Evolutionary conservation across 2,797 vertebrate species (phyloP).

Genomic region (Leuciscus waleckii): DNA sequence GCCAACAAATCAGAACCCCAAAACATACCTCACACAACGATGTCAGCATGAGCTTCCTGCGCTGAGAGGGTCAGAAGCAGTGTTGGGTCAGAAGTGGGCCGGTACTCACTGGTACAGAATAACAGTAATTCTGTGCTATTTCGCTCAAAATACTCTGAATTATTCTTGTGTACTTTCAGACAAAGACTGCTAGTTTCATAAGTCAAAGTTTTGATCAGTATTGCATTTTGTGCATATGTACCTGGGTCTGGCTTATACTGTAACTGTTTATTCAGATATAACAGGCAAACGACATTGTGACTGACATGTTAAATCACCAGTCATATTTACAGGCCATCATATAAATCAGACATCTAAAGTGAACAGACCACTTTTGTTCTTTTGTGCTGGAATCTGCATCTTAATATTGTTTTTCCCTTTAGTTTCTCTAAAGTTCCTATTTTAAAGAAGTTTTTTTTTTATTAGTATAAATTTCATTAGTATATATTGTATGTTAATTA

Average conservation of each 20-base stretch:
- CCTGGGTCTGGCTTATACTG: not conserved
- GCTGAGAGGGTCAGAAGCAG: not conserved
- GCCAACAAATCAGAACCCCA: slow-evolving; percentile 61
- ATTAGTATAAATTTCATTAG: not conserved
- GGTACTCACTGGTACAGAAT: not conserved
- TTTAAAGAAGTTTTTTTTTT: not conserved
- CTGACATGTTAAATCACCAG: not conserved
- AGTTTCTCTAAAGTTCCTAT: not conserved
- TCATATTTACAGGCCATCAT: not conserved
- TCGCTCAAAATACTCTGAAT: not conserved
- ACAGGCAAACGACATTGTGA: not conserved
- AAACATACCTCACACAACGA: slow-evolving; percentile 52
- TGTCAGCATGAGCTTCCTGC: slow-evolving; percentile 59
- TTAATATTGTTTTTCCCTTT: not conserved
- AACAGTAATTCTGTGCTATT: slow-evolving; percentile 18
- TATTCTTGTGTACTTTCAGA: not conserved
- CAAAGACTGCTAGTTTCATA: not conserved
- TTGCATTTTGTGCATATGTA: not conserved
- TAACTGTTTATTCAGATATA: not conserved
- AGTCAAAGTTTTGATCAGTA: not conserved
- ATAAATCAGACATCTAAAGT: not conserved
- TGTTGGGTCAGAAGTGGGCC: slow-evolving; percentile 20
- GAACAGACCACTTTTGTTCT: not conserved
- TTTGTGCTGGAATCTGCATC: not conserved
- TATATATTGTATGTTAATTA: not conserved